Evolutionary conservation across 2,888 invertebrate species (phyloP).

Genomic region (Euplexia lucipara): DNA sequence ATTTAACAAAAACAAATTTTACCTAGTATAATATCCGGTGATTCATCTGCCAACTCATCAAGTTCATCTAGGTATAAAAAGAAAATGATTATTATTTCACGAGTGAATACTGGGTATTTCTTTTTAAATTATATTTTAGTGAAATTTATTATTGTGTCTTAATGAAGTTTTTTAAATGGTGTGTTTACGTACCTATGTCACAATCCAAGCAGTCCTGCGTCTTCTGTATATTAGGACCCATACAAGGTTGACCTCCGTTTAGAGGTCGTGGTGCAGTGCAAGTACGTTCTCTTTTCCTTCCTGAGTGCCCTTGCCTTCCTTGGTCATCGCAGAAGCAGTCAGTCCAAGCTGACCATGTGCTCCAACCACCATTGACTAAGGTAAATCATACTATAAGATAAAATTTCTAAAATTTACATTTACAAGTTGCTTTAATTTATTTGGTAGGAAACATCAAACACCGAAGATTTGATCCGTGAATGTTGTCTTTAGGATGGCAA

Average conservation of each 20-base stretch:
- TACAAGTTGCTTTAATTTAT: too few relatives aligned
- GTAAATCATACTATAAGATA: too few relatives aligned
- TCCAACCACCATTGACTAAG: slow-evolving; percentile 98
- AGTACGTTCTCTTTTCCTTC: slow-evolving; percentile 95
- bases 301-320: slow-evolving; percentile 92
- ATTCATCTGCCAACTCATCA: slow-evolving; percentile 86
- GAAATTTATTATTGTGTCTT: too few relatives aligned
- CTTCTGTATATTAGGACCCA: slow-evolving; percentile 95
- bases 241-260: slow-evolving; percentile 97
- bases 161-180: not conserved
- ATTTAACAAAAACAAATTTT: slow-evolving; percentile 28
- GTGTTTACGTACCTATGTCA: slow-evolving; percentile 84
- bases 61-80: slow-evolving; percentile 74
- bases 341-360: slow-evolving; percentile 97
- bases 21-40: slow-evolving; percentile 84
- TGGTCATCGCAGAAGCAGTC: slow-evolving; percentile 94
- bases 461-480: too few relatives aligned
- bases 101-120: too few relatives aligned
- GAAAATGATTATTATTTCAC: slow-evolving; percentile 57
- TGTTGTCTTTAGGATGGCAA: too few relatives aligned
- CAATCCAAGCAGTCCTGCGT: slow-evolving; percentile 95
- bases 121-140: too few relatives aligned
- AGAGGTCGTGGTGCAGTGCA: slow-evolving; percentile 97
- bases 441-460: too few relatives aligned
- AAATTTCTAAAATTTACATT: too few relatives aligned